Conservation (phyloP, 2,888 invertebrate species). For the Drosophila nigritarsus region DNA sequence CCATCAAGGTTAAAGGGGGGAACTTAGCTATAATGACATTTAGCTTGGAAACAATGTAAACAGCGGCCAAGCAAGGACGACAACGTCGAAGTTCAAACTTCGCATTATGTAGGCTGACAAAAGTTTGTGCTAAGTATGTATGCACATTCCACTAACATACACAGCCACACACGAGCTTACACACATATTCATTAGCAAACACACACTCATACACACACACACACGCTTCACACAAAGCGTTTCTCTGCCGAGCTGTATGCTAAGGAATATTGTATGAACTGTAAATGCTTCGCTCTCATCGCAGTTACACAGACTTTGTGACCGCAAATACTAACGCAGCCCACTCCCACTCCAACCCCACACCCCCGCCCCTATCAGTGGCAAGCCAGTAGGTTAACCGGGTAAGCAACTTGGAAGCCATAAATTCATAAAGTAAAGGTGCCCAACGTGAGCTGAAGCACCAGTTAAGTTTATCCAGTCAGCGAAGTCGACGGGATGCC, state of each 20-base stretch:
- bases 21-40: slow-evolving; percentile 73
- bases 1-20: neutral
- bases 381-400: slow-evolving; percentile 62
- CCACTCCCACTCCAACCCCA: slow-evolving; percentile 1
- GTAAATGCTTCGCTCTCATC: slow-evolving; percentile 58
- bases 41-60: slow-evolving; percentile 81
- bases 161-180: slow-evolving; percentile 2
- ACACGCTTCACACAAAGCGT: slow-evolving; percentile 18
- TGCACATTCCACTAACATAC: slow-evolving; percentile 42
- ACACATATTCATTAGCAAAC: neutral
- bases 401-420: slow-evolving; percentile 62
- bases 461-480: slow-evolving; percentile 50
- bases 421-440: slow-evolving; percentile 64
- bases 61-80: slow-evolving; percentile 49
- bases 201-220: slow-evolving; percentile 5
- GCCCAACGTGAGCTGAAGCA: slow-evolving; percentile 35
- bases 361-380: neutral
- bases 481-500: slow-evolving; percentile 61
- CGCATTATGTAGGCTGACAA: slow-evolving; percentile 68
- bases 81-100: slow-evolving; percentile 76
- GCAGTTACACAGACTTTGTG: slow-evolving; percentile 45
- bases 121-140: slow-evolving; percentile 66
- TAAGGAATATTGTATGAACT: slow-evolving; percentile 74
- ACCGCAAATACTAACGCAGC: slow-evolving; percentile 64
- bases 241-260: slow-evolving; percentile 57